Evolutionary conservation across 2,113 vertebrate genomes (phyloP).

Genomic region (Hippocampus barbouri): DNA sequence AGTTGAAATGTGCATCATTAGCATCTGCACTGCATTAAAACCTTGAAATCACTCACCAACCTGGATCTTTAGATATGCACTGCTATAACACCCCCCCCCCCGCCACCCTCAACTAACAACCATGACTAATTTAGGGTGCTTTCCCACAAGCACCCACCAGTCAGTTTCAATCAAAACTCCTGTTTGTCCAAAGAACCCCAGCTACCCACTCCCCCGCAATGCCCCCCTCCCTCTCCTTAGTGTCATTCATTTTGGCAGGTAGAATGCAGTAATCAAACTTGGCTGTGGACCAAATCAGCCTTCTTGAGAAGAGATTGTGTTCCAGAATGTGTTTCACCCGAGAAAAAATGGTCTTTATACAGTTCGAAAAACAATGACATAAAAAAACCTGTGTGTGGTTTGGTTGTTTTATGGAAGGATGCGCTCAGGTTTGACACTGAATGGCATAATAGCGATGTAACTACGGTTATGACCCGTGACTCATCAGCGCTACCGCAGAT

Average conservation of each 20-base stretch:
- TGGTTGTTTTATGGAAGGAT: background rate
- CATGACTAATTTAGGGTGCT: background rate
- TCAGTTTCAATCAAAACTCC: background rate
- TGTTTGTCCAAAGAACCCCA: too few species aligned
- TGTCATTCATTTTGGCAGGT: background rate
- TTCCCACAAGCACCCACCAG: background rate
- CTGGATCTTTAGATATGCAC: conserved; percentile 52
- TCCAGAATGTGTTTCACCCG: background rate
- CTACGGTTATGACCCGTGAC: background rate
- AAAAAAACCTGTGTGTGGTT: background rate
- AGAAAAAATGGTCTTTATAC: conserved; percentile 4
- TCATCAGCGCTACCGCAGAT: background rate
- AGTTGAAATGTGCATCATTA: conserved; percentile 61
- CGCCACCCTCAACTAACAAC: conserved; percentile 4
- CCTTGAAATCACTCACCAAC: conserved; percentile 66
- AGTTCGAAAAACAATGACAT: background rate
- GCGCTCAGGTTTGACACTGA: background rate
- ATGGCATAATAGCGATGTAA: background rate
- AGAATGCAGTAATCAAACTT: background rate
- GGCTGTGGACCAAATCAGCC: background rate
- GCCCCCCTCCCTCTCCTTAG: too few species aligned
- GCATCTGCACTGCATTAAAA: conserved; percentile 56
- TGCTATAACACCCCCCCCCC: conserved; percentile 8
- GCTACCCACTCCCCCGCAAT: too few species aligned
- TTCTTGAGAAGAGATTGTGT: background rate